These are phyloP conservation scores for Copidosoma floridanum DNA, from an alignment of 1,140 invertebrate species.

Conservation along the genomic window DNA sequence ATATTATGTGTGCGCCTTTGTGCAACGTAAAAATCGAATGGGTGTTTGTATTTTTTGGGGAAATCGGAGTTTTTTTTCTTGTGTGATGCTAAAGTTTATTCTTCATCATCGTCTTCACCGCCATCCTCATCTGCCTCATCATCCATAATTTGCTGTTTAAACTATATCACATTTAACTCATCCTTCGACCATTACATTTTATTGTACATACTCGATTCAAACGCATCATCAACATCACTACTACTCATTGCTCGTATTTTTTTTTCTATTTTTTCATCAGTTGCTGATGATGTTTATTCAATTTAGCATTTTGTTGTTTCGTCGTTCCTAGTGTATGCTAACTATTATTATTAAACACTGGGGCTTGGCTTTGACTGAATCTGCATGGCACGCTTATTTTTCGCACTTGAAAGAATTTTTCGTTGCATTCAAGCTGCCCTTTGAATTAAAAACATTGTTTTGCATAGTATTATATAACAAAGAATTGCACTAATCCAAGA, in stretches of 20 bases:
- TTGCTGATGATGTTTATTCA: no score
- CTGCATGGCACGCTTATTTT: not conserved
- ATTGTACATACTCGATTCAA: constrained; percentile 4
- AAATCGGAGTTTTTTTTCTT: constrained; percentile 40
- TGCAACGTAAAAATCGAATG: not conserved
- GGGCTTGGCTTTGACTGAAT: not conserved
- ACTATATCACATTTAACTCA: no score
- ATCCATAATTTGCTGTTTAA: no score
- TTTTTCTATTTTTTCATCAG: no score
- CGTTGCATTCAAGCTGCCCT: not conserved
- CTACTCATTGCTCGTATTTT: no score
- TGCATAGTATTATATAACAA: not conserved
- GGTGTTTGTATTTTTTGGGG: constrained; percentile 36
- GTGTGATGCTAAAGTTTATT: constrained; percentile 6
- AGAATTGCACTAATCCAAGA: not conserved
- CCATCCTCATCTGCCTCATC: no score
- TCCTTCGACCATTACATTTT: not conserved
- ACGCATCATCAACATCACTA: not conserved
- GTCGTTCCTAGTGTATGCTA: no score
- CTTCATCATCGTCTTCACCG: not conserved
- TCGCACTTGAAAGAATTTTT: not conserved
- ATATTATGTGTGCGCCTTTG: not conserved
- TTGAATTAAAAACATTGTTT: not conserved
- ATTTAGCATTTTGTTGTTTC: no score
- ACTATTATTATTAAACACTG: no score